Percentiles rank a stretch among this genome's conserved stretches.
Evolutionary conservation across 2,888 invertebrate species (phyloP).

Genomic region (Campaea margaritaria): DNA sequence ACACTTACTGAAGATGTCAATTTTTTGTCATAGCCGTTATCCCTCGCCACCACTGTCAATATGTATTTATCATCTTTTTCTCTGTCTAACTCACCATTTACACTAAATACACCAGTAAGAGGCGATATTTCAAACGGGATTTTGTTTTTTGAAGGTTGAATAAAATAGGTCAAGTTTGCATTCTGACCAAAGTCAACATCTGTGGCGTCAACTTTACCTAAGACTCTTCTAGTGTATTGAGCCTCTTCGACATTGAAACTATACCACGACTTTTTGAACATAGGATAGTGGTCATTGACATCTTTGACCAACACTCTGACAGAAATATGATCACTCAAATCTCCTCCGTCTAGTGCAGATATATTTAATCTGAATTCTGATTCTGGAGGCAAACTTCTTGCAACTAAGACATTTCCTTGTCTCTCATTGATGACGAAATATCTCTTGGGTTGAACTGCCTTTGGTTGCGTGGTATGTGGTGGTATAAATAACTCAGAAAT

Average conservation of each 20-base stretch:
- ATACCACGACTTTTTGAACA: conserved; percentile 93
- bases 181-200: conserved; percentile 93
- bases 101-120: conserved; percentile 88
- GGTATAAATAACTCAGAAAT: conserved; percentile 88
- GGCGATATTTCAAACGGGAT: conserved; percentile 90
- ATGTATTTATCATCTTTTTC: conserved; percentile 89
- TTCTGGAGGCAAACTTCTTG: conserved; percentile 89
- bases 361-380: conserved; percentile 90
- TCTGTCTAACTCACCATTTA: conserved; percentile 91
- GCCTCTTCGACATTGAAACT: conserved; percentile 93
- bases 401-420: conserved; percentile 90
- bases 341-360: conserved; percentile 91
- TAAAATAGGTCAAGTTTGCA: conserved; percentile 90
- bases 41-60: conserved; percentile 89
- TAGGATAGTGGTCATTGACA: conserved; percentile 93
- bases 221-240: conserved; percentile 87
- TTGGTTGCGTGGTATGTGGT: conserved; percentile 70
- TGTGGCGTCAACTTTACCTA: conserved; percentile 91
- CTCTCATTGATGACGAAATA: conserved; percentile 91
- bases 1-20: conserved; percentile 91
- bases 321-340: conserved; percentile 88
- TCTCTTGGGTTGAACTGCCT: conserved; percentile 83
- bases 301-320: conserved; percentile 90
- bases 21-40: conserved; percentile 87
- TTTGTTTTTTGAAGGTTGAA: conserved; percentile 78